phyloP scores from a whole-genome alignment of 53 echinoderm and acorn worm genomes.

The Mesocentrotus franciscanus region DNA sequence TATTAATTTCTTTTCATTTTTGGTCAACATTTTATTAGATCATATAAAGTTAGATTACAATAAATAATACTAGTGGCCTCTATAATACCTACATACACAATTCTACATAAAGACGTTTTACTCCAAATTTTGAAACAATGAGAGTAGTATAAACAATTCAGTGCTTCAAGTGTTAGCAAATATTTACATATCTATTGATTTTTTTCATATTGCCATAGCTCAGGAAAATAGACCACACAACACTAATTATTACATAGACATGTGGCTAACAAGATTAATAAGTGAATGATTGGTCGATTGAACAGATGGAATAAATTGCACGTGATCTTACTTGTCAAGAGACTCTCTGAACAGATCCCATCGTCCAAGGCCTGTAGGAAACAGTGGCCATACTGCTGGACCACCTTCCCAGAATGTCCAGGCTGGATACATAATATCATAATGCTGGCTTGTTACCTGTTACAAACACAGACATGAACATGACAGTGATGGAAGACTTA shows the following conservation, averaged over 20 bases:
- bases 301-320: background rate
- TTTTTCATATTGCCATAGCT: too few species aligned
- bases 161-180: too few species aligned
- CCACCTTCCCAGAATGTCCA: conserved; percentile 99
- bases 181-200: too few species aligned
- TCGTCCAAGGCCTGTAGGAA: conserved; percentile 95
- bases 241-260: background rate
- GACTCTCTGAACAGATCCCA: conserved; percentile 96
- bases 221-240: background rate
- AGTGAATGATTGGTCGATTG: background rate
- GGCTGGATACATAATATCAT: conserved; percentile 97
- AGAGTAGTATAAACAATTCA: too few species aligned
- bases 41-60: too few species aligned
- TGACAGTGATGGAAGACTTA: background rate
- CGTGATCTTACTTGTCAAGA: conserved; percentile 76
- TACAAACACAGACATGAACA: background rate
- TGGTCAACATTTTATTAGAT: too few species aligned
- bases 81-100: too few species aligned
- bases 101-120: too few species aligned
- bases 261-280: background rate
- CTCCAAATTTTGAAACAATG: too few species aligned
- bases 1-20: too few species aligned
- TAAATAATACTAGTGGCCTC: too few species aligned
- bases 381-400: conserved; percentile 97
- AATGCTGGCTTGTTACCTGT: conserved; percentile 82